Evolutionary conservation across 2,888 invertebrate species (phyloP), one percentile per base, ranked within the genome.

Genomic region (Acanthococcus lagerstroemiae): DNA sequence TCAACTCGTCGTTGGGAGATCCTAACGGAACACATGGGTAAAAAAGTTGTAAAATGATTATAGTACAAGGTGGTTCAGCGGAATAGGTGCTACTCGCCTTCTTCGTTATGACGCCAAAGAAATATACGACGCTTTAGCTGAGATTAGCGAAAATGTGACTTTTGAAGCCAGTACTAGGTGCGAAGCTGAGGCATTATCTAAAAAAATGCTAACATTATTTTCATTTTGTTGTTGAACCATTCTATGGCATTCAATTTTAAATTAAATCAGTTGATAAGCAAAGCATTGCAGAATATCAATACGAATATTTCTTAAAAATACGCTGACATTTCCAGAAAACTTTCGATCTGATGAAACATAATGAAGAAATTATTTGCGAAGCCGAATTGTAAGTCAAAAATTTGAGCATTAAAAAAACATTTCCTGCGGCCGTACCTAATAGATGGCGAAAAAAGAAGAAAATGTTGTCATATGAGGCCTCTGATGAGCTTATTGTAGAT

Each of bases 211-310:
- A n/a, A n/a, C n/a, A n/a, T n/a, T n/a, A n/a, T 24, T 52, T 26
- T 61, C 44, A 24, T 67, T 61, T 37, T 61, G 45, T 48, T 22
- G n/a, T 17, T 66, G 56, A 22, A 57, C 57, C 17, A 0, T 44
- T 4, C 17, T 27, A 21, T 57, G 57, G 57, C 3, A 57, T 3
- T n/a, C n/a, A 4, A 2, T 57, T 57, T 22, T 57, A 44, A 57
- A 57, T 46, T 25, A 60, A 26, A 60, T 48, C 44, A 60, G n/a
- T 17, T 30, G n/a, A n/a, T n/a, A n/a, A n/a, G n/a, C n/a, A n/a
- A n/a, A n/a, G n/a, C n/a, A n/a, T n/a, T n/a, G n/a, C n/a, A n/a
- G n/a, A n/a, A n/a, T n/a, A n/a, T n/a, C n/a, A n/a, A n/a, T n/a
- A n/a, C n/a, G n/a, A n/a, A n/a, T n/a, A n/a, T n/a, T n/a, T n/a